Conservation (phyloP, 2,113 vertebrate species). For the Hippolais icterina region DNA sequence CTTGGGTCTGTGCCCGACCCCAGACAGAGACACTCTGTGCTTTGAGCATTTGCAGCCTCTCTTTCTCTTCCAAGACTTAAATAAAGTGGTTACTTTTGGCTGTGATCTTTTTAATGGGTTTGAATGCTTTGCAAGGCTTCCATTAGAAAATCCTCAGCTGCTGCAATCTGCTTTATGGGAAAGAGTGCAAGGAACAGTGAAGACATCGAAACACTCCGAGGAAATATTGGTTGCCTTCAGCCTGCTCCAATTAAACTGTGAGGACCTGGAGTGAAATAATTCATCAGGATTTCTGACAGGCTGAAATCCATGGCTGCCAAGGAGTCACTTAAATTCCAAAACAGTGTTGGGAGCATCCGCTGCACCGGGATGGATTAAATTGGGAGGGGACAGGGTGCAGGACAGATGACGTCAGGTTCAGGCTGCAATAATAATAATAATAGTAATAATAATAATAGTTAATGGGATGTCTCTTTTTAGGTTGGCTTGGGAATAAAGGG, state of each 20-base stretch:
- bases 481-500: neutral
- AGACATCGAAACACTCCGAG: rapidly evolving
- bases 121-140: neutral
- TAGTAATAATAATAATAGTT: neutral
- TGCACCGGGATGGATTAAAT: rapidly evolving
- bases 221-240: neutral
- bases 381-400: neutral
- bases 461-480: neutral
- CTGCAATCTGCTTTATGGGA: neutral
- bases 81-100: neutral
- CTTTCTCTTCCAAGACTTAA: constrained; percentile 16
- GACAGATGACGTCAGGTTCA: rapidly evolving
- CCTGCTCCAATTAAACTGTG: neutral
- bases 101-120: neutral
- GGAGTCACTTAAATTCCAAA: neutral
- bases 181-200: rapidly evolving
- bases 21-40: neutral
- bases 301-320: neutral
- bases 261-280: neutral
- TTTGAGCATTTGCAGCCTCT: neutral
- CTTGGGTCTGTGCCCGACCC: constrained; percentile 11
- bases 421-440: neutral
- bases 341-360: rapidly evolving
- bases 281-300: neutral
- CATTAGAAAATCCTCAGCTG: neutral